These are phyloP conservation scores for Mantis religiosa DNA, from an alignment of 2,888 invertebrate species.

Conservation along the genomic window DNA sequence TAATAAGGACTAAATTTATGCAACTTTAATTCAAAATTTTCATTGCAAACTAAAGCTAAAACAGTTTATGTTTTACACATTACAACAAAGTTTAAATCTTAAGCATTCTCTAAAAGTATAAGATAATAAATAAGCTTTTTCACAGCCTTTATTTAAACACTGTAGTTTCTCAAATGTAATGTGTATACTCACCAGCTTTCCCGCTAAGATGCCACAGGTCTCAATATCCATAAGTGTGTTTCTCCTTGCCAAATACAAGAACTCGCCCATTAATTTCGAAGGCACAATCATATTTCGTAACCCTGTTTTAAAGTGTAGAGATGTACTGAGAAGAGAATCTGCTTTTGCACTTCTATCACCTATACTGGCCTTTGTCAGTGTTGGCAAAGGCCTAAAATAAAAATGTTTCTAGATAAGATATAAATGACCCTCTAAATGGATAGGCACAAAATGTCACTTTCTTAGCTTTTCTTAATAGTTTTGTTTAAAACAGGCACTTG, in stretches of 20 bases:
- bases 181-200: constrained; percentile 62
- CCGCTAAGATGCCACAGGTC: constrained; percentile 91
- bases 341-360: constrained; percentile 64
- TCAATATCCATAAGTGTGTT: constrained; percentile 83
- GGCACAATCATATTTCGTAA: constrained; percentile 72
- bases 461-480: no score
- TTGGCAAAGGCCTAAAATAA: constrained; percentile 40
- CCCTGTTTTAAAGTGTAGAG: constrained; percentile 37
- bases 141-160: no score
- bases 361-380: constrained; percentile 43
- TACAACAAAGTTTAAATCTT: no score
- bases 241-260: constrained; percentile 68
- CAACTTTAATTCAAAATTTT: no score
- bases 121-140: no score
- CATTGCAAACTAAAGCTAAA: no score
- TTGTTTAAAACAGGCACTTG: no score
- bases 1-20: no score
- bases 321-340: constrained; percentile 39
- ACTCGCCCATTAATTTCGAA: constrained; percentile 66
- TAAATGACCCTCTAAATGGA: not conserved
- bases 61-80: no score
- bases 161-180: no score
- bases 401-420: constrained; percentile 15
- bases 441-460: not conserved
- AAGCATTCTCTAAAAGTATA: no score